Evolutionary conservation across 1,140 invertebrate species (phyloP).

Genomic region (Sogatella furcifera): DNA sequence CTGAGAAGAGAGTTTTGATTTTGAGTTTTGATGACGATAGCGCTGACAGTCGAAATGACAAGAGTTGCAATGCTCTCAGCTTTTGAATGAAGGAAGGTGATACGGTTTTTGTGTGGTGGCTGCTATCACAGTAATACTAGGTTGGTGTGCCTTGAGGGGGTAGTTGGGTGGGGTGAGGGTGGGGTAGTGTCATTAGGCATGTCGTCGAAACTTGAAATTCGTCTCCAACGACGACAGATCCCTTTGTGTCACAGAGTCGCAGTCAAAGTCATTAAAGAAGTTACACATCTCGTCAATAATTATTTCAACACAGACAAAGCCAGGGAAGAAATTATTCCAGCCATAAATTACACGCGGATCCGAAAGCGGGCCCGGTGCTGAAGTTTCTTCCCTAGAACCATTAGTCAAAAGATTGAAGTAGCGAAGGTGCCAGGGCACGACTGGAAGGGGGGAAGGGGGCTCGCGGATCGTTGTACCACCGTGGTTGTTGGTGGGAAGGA

Average conservation of each 20-base stretch:
- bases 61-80: too few relatives aligned
- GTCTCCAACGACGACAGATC: not conserved
- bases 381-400: slow-evolving; percentile 13
- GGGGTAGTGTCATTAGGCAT: not conserved
- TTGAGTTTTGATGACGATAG: too few relatives aligned
- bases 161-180: too few relatives aligned
- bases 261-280: slow-evolving; percentile 2
- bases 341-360: slow-evolving; percentile 13
- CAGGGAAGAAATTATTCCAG: slow-evolving; percentile 15
- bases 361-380: not conserved
- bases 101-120: not conserved
- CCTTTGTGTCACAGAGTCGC: slow-evolving; percentile 3
- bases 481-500: not conserved
- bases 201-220: not conserved
- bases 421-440: not conserved
- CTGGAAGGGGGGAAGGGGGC: not conserved
- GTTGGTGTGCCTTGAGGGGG: too few relatives aligned
- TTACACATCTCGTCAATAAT: slow-evolving; percentile 12
- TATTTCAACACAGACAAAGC: slow-evolving; percentile 15
- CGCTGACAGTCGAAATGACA: too few relatives aligned
- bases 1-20: too few relatives aligned
- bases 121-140: too few relatives aligned
- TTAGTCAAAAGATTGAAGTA: slow-evolving; percentile 17
- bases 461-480: not conserved
- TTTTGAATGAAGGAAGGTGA: not conserved